phyloP scores from a whole-genome alignment of 2,113 vertebrate genomes.

The Antechinus stuartii region DNA sequence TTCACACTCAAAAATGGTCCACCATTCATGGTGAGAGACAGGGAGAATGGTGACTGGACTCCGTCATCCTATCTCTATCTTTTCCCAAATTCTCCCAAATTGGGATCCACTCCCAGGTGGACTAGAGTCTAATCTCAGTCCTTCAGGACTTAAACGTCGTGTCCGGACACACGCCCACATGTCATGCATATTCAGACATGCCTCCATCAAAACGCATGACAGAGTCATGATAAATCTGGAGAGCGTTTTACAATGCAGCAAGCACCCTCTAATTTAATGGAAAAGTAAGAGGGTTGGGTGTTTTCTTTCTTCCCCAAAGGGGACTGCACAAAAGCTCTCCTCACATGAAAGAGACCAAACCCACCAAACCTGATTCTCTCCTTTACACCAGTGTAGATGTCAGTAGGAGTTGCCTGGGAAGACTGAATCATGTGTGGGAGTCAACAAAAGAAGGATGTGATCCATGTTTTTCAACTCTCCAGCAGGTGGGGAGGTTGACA shows the following conservation, averaged over 20 bases:
- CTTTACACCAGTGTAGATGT: background rate
- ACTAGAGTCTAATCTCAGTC: constrained; percentile 12
- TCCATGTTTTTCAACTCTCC: background rate
- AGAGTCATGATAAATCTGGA: constrained; percentile 33
- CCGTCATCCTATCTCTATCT: background rate
- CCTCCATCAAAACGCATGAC: background rate
- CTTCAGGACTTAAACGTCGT: background rate
- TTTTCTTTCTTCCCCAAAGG: constrained; percentile 46
- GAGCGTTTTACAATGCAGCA: constrained; percentile 35
- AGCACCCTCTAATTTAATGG: constrained; percentile 61
- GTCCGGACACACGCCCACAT: constrained; percentile 10
- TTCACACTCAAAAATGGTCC: background rate
- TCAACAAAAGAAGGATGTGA: background rate
- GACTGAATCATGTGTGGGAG: constrained; percentile 23
- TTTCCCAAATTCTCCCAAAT: background rate
- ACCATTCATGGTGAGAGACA: background rate
- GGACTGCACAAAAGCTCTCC: constrained; percentile 42
- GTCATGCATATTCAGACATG: background rate
- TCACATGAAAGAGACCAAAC: constrained; percentile 37
- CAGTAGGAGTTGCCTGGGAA: background rate
- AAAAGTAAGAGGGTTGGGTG: constrained; percentile 40
- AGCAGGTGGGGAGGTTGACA: rapidly evolving
- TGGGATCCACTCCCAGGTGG: background rate
- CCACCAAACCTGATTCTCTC: constrained; percentile 55
- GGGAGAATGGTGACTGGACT: background rate